A percentile compares a stretch with the other conserved stretches of the same genome.
Evolutionary conservation across 2,113 vertebrate species (phyloP).

Genomic region (Piprites chloris): DNA sequence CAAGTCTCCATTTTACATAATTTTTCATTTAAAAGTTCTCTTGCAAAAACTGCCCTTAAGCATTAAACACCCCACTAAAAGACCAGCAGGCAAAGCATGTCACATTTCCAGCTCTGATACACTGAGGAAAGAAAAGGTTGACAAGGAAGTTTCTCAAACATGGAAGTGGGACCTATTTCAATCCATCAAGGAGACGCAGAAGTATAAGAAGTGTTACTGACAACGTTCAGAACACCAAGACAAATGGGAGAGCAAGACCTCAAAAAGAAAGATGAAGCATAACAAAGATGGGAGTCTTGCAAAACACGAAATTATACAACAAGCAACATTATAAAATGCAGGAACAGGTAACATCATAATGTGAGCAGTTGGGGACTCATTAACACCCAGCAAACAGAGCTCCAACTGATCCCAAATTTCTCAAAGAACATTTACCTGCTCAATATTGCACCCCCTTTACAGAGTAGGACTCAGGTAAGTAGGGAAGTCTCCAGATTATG

Average conservation of each 20-base stretch:
- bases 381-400: not conserved
- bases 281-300: not conserved
- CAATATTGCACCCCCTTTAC: not conserved
- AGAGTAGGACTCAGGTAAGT: not conserved
- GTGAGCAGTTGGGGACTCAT: not conserved
- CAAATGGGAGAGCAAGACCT: not conserved
- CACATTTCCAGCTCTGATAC: not conserved
- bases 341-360: not conserved
- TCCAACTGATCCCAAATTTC: not conserved
- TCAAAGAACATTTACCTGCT: not conserved
- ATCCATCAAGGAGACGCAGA: not conserved
- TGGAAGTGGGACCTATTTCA: not conserved
- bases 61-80: not conserved
- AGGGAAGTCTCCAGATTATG: not conserved
- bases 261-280: not conserved
- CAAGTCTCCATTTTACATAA: not conserved
- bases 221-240: not conserved
- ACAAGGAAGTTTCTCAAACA: not conserved
- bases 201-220: not conserved
- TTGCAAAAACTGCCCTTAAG: not conserved
- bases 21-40: not conserved
- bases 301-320: not conserved
- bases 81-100: not conserved
- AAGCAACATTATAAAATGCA: not conserved
- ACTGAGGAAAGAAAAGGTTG: not conserved